Evolutionary conservation across 2,888 invertebrate species (phyloP).

Genomic region (Cheilosia vernalis): DNA sequence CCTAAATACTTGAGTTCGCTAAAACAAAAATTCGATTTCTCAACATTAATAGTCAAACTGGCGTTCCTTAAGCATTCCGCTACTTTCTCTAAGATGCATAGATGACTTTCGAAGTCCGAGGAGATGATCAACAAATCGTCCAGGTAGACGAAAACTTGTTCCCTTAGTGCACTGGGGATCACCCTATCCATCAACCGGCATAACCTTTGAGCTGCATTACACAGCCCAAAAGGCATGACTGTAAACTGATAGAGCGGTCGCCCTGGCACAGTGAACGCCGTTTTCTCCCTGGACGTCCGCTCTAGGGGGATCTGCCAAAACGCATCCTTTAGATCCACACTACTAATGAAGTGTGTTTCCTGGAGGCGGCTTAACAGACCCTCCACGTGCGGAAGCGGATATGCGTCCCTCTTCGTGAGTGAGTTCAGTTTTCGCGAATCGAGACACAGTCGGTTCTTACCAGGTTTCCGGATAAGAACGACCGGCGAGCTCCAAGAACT

Average conservation of each 20-base stretch:
- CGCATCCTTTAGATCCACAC: no score
- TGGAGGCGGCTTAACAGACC: no score
- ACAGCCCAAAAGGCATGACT: no score
- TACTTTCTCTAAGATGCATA: not conserved
- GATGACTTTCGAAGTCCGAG: not conserved
- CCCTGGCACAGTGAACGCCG: no score
- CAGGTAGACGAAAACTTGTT: not conserved
- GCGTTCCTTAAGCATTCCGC: not conserved
- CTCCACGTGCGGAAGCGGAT: no score
- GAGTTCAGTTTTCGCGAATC: not conserved
- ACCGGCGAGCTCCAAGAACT: not conserved
- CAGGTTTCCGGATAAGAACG: not conserved
- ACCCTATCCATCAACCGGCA: no score
- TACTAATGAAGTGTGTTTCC: no score
- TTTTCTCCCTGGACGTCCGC: no score
- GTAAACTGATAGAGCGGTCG: no score
- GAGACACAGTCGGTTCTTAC: not conserved
- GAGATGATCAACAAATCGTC: conserved; percentile 4
- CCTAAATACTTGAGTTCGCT: not conserved
- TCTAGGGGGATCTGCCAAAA: no score
- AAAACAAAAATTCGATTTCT: not conserved
- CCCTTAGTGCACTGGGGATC: not conserved
- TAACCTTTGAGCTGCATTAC: no score
- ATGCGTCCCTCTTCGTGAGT: not conserved
- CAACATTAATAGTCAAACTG: not conserved